Conservation (phyloP, 1,140 invertebrate species). For the Drosophila gunungcola region DNA sequence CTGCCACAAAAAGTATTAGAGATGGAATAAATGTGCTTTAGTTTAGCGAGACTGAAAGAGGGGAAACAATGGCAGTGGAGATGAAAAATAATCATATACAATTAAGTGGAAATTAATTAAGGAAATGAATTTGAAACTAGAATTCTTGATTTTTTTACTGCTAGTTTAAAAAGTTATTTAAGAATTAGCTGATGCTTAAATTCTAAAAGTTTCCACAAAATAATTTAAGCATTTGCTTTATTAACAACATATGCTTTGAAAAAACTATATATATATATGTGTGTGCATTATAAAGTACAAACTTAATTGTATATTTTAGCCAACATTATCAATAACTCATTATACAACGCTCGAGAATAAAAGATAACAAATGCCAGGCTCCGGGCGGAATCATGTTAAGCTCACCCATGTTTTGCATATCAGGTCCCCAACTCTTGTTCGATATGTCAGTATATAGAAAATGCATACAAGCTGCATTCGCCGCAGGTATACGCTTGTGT, state of each 20-base stretch:
- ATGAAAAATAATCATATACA: no score
- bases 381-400: conserved; percentile 12
- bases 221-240: no score
- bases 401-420: conserved; percentile 33
- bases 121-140: no score
- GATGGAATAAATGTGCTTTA: no score
- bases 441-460: conserved; percentile 15
- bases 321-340: conserved; percentile 12
- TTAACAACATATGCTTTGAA: no score
- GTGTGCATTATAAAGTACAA: not conserved
- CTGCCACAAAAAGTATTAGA: not conserved
- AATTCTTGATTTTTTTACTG: not conserved
- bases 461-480: conserved; percentile 26
- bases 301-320: not conserved
- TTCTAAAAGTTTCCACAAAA: no score
- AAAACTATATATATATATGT: not conserved
- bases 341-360: conserved; percentile 5
- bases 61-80: not conserved
- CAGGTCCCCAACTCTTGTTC: conserved; percentile 7
- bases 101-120: no score
- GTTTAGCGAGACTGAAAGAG: not conserved
- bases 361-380: conserved; percentile 13
- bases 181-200: no score
- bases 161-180: no score
- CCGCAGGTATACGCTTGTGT: conserved; percentile 19